Base-by-base conservation (phyloP, 2,113 vertebrate genomes). In the Eonycteris spelaea region DNA sequence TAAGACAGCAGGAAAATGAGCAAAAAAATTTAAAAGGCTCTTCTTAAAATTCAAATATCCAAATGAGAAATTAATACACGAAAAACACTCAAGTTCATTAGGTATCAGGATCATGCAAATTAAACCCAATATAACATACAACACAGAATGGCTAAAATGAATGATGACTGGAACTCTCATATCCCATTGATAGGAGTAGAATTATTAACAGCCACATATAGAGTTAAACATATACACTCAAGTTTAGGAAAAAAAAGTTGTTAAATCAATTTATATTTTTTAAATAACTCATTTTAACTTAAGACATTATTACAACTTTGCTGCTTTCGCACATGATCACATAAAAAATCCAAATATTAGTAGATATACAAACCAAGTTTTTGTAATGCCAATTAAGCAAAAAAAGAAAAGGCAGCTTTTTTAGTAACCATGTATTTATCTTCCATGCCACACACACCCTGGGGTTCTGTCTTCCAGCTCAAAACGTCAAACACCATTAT, bases 61-160 rank as follows among this genome's bases (percentile, higher is more conserved):
- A 61, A 94, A 83, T 87, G 68, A 55, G 18, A 87, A 84, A 80
- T 88, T 80, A 80, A 83, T 12, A 45, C 63, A 83, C 30, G 33
- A 83, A 87, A 84, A 5, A 16, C 67, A 2, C 40, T 74, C n/a
- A 73, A 35, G 33, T 74, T 70, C 22, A 65, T 85, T 89, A 73
- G 53, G 28, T 78, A 73, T 61, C 61, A 90, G 13, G 11, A 8
- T 43, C 74, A 73, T 65, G 8, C 2, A 78, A 97, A 68, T 82
- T 93, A 71, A 92, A 95, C 53, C 9, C 57, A 95, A 85, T 85
- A 89, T 92, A 94, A 93, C 18, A 80, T 40, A n/a, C 5, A 87
- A 9, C 9, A 94, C 19, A 35, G 28, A 85, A 59, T 89, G 55
- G 13, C 67, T 73, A 33, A 83, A 78, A 73, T 61, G 18, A 63